phyloP scores from a whole-genome alignment of 2,888 invertebrate genomes.

The Saturnia pavonia region DNA sequence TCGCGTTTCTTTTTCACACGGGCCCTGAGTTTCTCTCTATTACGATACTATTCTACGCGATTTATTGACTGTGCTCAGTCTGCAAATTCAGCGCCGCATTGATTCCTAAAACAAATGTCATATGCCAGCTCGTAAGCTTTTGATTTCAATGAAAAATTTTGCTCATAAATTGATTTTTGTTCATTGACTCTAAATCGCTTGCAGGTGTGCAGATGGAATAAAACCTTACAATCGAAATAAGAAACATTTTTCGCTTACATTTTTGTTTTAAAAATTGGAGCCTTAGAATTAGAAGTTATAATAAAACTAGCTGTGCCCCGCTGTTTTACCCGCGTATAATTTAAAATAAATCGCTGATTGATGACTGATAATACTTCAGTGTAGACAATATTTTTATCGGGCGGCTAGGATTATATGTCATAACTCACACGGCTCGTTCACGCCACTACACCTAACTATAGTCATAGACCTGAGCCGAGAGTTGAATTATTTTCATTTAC shows the following conservation, averaged over 20 bases:
- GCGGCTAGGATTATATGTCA: too few relatives aligned
- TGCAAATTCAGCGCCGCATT: slow-evolving; percentile 24
- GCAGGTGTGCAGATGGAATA: neutral
- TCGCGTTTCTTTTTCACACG: slow-evolving; percentile 67
- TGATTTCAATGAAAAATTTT: slow-evolving; percentile 3
- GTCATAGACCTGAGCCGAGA: too few relatives aligned
- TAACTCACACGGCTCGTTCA: too few relatives aligned
- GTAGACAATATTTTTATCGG: too few relatives aligned
- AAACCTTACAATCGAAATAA: neutral
- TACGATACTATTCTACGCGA: slow-evolving; percentile 63
- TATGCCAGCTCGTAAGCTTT: slow-evolving; percentile 7
- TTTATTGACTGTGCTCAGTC: slow-evolving; percentile 47
- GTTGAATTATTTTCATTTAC: too few relatives aligned
- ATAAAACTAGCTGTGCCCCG: too few relatives aligned
- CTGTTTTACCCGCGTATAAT: too few relatives aligned
- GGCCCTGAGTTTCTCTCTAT: slow-evolving; percentile 54
- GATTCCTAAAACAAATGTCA: slow-evolving; percentile 26
- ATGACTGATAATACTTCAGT: too few relatives aligned
- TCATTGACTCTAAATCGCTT: neutral
- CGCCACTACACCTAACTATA: too few relatives aligned
- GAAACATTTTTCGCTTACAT: neutral
- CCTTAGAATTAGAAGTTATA: neutral
- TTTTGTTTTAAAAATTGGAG: neutral
- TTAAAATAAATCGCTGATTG: too few relatives aligned
- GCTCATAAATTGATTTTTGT: slow-evolving; percentile 9